A percentile compares a stretch with the other conserved stretches of the same genome.
Conservation (phyloP, 2,113 vertebrate genomes). For the Lepus americanus region DNA sequence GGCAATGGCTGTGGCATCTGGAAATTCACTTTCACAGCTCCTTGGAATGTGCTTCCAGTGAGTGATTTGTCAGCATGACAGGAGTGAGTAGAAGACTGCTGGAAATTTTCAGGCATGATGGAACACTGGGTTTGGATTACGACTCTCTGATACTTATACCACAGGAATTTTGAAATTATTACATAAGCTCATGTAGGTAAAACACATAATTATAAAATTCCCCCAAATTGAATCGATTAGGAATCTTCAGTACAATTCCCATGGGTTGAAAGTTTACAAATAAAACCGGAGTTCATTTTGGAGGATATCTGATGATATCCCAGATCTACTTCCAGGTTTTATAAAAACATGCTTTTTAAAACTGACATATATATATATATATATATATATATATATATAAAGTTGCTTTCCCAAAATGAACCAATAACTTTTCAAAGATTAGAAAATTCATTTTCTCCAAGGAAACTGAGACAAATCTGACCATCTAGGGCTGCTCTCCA, state of each 20-base stretch:
- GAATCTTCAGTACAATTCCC: neutral
- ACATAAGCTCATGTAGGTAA: neutral
- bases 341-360: neutral
- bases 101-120: accelerated
- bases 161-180: neutral
- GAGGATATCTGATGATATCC: neutral
- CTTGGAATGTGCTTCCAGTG: neutral
- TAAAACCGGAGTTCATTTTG: neutral
- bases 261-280: neutral
- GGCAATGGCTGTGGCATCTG: neutral
- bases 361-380: neutral
- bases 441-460: accelerated
- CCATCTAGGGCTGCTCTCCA: accelerated
- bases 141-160: too few relatives aligned
- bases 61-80: neutral
- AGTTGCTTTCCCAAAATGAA: neutral
- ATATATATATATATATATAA: neutral
- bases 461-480: accelerated
- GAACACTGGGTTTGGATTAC: accelerated
- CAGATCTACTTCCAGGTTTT: neutral
- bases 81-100: accelerated
- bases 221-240: neutral
- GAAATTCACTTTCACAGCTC: neutral
- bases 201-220: neutral
- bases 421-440: neutral